These are phyloP conservation scores for Alexandromys oeconomus DNA, from an alignment of 2,797 vertebrate genomes.

Conservation along the genomic window DNA sequence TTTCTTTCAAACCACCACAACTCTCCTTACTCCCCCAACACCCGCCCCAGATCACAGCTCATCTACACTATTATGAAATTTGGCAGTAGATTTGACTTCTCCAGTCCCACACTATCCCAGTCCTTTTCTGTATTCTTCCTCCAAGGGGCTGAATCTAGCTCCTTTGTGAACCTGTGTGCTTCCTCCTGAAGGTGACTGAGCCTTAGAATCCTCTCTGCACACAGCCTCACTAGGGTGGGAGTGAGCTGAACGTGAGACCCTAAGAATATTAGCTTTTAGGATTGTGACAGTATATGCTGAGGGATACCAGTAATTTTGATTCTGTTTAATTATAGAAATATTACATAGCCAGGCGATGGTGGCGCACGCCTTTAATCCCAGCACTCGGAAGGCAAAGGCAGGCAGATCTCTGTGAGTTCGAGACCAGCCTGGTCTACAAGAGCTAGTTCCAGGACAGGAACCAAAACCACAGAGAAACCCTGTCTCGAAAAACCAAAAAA, in stretches of 20 bases:
- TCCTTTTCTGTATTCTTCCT: background rate
- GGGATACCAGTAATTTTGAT: background rate
- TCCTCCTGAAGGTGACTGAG: background rate
- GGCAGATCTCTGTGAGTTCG: too few relatives aligned
- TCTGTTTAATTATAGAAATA: constrained; percentile 38
- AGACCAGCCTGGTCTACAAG: too few relatives aligned
- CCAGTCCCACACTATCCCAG: background rate
- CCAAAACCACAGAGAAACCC: too few relatives aligned
- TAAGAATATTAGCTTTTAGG: background rate
- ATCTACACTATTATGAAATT: background rate
- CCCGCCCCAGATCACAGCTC: background rate
- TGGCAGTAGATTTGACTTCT: constrained; percentile 28
- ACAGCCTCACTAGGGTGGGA: background rate
- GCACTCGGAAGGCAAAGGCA: too few relatives aligned
- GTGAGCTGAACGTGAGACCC: constrained; percentile 10
- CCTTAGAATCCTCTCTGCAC: background rate
- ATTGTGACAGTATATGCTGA: background rate
- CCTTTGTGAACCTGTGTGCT: background rate
- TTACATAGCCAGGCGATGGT: background rate
- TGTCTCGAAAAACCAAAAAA: too few relatives aligned
- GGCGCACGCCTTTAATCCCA: too few relatives aligned
- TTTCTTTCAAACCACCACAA: background rate
- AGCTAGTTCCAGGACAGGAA: too few relatives aligned
- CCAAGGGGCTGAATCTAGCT: constrained; percentile 8
- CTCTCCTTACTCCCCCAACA: background rate